Evolutionary conservation across 2,888 invertebrate genomes (phyloP), one percentile per base, ranked within the genome.

Genomic region (Agrotis clavis): DNA sequence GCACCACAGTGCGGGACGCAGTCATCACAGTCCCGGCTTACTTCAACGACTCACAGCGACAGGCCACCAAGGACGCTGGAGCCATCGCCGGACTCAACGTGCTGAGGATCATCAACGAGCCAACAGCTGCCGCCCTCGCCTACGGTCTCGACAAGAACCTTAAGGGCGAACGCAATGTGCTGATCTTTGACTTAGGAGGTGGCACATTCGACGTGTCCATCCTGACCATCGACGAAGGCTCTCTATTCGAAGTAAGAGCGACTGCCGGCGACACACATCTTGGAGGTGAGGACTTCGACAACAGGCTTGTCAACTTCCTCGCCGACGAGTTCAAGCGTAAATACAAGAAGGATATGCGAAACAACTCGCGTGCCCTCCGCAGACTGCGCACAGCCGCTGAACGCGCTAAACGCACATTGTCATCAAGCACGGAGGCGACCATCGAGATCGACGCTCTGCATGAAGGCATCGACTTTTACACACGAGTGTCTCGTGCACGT

Each of bases 231-330:
- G 98, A 98, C 90, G 98, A 98, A 91, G 97, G 98, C 53, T 97
- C 97, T 2, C 89, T 97, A 74, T 98, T 98, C 90, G 98, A 98
- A 92, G 98, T 98, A 6, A 98, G 97, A 90, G 96, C 98, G 0
- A 98, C 98, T 3, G 98, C 98, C 48, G 98, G 98, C 48, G 98
- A 98, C 90, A 98, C 98, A 7, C 98, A 98, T 90, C 96, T 98
- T 67, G 98, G 98, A 30, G 98, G 98, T 16, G 98, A 98, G 91
- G 97, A 98, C 92, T 97, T 97, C 77, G 90, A 97, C 90, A 97
- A 97, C 89, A 92, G 97, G 67, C 93, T 98, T 79, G 97, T 98
- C 6, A 97, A 96, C 82, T 97, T 97, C 87, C 96, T 98, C 60
- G 96, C 97, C 35, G 97, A 98, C 14, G 98, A 98, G 91, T 98